A percentile compares a stretch with the other conserved stretches of the same genome.
Evolutionary conservation across 2,888 invertebrate genomes (phyloP).

Genomic region (Nomada lathburiana): DNA sequence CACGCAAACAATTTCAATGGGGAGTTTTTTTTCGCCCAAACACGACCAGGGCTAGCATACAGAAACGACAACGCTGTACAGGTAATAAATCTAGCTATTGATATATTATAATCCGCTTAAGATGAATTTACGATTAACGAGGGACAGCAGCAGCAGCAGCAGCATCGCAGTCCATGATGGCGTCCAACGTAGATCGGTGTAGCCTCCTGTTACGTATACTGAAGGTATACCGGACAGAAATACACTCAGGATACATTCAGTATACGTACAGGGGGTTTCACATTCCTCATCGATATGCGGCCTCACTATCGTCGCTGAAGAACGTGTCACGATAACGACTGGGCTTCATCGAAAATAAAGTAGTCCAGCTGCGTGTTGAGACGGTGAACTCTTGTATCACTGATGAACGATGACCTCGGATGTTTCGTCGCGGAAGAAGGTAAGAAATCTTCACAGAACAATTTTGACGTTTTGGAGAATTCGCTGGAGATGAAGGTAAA

Average conservation of each 20-base stretch:
- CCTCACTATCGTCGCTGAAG: background rate
- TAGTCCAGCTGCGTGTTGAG: background rate
- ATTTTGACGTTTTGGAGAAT: background rate
- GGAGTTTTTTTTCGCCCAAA: background rate
- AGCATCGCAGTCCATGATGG: constrained; percentile 33
- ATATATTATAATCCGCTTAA: constrained; percentile 21
- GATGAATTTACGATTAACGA: constrained; percentile 31
- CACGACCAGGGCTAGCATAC: background rate
- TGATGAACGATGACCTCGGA: background rate
- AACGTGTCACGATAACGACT: background rate
- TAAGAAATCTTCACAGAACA: background rate
- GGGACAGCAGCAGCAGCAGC: background rate
- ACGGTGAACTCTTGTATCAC: background rate
- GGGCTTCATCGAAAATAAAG: too few species aligned
- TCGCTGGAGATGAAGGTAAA: background rate
- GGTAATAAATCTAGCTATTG: constrained; percentile 6
- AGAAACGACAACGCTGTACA: background rate
- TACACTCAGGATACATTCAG: constrained; percentile 99
- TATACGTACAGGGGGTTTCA: constrained; percentile 98
- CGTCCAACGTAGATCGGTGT: constrained; percentile 88
- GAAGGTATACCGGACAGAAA: constrained; percentile 99
- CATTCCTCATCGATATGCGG: constrained; percentile 83
- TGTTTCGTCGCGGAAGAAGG: background rate
- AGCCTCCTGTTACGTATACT: constrained; percentile 99
- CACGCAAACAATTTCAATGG: background rate